Evolutionary conservation across 2,797 vertebrate species (phyloP).

Genomic region (Astyanax mexicanus): DNA sequence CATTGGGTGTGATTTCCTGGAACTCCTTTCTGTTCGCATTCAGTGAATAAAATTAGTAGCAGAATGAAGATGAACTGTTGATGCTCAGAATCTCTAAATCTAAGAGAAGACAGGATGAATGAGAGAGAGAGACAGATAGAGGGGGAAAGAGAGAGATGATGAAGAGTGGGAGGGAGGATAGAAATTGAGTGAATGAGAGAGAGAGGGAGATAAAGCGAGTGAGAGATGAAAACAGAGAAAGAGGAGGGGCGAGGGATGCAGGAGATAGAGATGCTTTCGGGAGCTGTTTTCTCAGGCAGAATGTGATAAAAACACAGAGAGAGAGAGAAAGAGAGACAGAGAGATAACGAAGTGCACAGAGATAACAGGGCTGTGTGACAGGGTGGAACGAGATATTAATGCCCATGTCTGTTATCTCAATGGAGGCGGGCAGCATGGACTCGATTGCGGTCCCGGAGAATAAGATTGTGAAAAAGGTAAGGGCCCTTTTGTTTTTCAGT

Average conservation of each 20-base stretch:
- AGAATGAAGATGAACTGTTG: background rate
- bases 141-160: conserved; percentile 54
- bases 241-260: conserved; percentile 44
- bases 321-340: conserved; percentile 25
- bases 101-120: conserved; percentile 29
- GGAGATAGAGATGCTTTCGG: conserved; percentile 36
- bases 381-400: conserved; percentile 57
- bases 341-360: conserved; percentile 51
- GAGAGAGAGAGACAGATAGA: conserved; percentile 46
- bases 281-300: conserved; percentile 35
- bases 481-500: conserved; percentile 37
- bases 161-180: background rate
- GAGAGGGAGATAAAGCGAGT: background rate
- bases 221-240: conserved; percentile 27
- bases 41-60: background rate
- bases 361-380: conserved; percentile 46
- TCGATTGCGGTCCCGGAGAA: conserved; percentile 70
- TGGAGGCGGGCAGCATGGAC: conserved; percentile 67
- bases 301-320: conserved; percentile 37
- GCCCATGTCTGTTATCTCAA: conserved; percentile 66
- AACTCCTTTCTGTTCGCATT: background rate
- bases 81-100: conserved; percentile 2
- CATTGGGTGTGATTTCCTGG: background rate
- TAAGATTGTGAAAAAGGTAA: conserved; percentile 79
- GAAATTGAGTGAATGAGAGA: conserved; percentile 2